phyloP scores from a whole-genome alignment of 2,888 invertebrate species.

The Entomobrya multifasciata region DNA sequence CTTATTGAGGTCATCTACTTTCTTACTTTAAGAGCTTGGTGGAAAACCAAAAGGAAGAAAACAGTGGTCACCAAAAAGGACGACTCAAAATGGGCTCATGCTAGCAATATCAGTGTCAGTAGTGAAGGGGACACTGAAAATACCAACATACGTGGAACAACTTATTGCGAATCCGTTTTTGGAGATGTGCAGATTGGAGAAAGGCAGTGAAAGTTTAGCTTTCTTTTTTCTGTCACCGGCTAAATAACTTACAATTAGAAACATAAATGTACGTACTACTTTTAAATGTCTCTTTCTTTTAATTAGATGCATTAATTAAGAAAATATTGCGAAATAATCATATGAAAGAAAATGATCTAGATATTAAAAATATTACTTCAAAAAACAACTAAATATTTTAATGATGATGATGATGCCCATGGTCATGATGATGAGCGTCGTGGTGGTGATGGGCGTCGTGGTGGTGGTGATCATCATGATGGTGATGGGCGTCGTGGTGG shows the following conservation, averaged over 20 bases:
- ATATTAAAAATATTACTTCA: too few relatives aligned
- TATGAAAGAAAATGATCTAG: too few relatives aligned
- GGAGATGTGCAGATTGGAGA: slow-evolving; percentile 44
- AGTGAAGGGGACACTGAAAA: background rate
- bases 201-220: slow-evolving; percentile 4
- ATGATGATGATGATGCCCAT: slow-evolving; percentile 52
- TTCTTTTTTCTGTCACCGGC: too few relatives aligned
- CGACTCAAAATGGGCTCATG: slow-evolving; percentile 24
- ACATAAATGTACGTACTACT: too few relatives aligned
- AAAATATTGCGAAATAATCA: too few relatives aligned
- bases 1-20: slow-evolving; percentile 75
- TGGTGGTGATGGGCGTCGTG: too few relatives aligned
- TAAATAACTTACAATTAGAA: too few relatives aligned
- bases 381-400: too few relatives aligned
- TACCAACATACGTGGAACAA: background rate
- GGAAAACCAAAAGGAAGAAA: slow-evolving; percentile 50
- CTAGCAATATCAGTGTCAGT: background rate
- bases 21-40: slow-evolving; percentile 72
- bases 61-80: slow-evolving; percentile 29
- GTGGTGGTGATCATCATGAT: slow-evolving; percentile 31
- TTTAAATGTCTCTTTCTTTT: too few relatives aligned
- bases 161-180: slow-evolving; percentile 47
- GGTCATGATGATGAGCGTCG: slow-evolving; percentile 22
- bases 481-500: too few relatives aligned
- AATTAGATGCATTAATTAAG: too few relatives aligned